Conservation (phyloP, 2,888 invertebrate genomes). For the Biston stratarius region DNA sequence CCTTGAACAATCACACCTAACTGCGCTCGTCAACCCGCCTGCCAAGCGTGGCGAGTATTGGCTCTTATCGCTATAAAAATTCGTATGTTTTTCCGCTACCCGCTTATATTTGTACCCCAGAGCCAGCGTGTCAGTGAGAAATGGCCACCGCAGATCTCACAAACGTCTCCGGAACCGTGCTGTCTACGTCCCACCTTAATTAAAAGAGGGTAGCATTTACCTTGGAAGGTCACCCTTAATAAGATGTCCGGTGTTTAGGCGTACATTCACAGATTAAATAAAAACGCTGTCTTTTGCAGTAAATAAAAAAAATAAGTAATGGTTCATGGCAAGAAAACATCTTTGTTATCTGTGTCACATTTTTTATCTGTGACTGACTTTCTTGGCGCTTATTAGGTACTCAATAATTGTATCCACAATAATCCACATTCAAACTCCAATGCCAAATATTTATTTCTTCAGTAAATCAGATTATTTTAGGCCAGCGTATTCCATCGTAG, state of each 20-base stretch:
- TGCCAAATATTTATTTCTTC: too few species aligned
- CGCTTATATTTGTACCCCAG: constrained; percentile 37
- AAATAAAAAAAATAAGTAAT: constrained; percentile 19
- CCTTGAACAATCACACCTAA: too few species aligned
- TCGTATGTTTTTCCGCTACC: constrained; percentile 8
- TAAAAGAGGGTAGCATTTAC: constrained; percentile 52
- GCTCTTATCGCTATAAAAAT: too few species aligned
- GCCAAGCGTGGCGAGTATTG: too few species aligned
- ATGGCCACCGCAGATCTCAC: constrained; percentile 58
- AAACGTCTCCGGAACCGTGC: constrained; percentile 50
- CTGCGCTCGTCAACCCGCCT: too few species aligned
- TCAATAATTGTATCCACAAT: too few species aligned
- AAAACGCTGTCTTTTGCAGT: constrained; percentile 15
- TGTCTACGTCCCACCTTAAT: constrained; percentile 60
- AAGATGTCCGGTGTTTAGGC: constrained; percentile 40
- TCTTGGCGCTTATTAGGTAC: too few species aligned
- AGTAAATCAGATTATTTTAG: too few species aligned
- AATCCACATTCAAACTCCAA: too few species aligned
- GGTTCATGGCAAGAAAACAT: background rate
- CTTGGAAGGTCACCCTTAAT: constrained; percentile 38
- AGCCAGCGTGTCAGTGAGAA: constrained; percentile 53
- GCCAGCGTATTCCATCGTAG: too few species aligned
- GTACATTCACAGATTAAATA: constrained; percentile 19
- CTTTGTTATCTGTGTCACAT: background rate
- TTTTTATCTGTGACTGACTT: background rate